phyloP scores from a whole-genome alignment of 2,113 vertebrate genomes.

The Edolisoma coerulescens region DNA sequence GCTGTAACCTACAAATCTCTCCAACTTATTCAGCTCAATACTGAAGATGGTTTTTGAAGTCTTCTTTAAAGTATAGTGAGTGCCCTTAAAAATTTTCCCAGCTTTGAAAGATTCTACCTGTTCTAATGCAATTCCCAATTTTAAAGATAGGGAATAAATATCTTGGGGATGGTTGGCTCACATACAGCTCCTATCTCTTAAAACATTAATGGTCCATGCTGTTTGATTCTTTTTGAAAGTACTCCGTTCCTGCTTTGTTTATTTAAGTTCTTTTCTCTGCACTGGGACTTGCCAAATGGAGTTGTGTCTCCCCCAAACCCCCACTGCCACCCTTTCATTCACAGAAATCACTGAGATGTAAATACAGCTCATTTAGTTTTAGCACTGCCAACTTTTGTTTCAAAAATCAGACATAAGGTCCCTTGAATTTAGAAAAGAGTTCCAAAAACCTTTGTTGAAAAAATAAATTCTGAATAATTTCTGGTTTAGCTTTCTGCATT shows the following conservation, averaged over 20 bases:
- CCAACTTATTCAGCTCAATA: constrained; percentile 41
- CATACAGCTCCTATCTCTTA: constrained; percentile 54
- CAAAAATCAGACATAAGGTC: neutral
- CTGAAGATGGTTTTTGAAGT: constrained; percentile 63
- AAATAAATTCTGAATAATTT: constrained; percentile 35
- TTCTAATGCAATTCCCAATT: constrained; percentile 58
- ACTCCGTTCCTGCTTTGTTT: constrained; percentile 25
- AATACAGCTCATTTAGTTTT: neutral
- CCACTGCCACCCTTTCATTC: constrained; percentile 10
- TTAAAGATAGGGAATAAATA: constrained; percentile 58
- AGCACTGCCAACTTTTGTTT: constrained; percentile 21
- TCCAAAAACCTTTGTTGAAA: neutral
- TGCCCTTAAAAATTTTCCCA: constrained; percentile 49
- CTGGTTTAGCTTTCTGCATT: neutral
- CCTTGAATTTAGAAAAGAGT: constrained; percentile 25
- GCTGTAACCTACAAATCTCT: constrained; percentile 51
- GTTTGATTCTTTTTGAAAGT: constrained; percentile 62
- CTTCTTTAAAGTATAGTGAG: constrained; percentile 48
- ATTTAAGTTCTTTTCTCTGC: constrained; percentile 35
- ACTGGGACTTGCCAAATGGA: constrained; percentile 20
- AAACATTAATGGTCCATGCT: constrained; percentile 65
- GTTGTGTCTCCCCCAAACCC: neutral
- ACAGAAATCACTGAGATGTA: constrained; percentile 36
- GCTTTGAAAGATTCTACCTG: constrained; percentile 61
- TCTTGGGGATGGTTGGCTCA: constrained; percentile 59